A percentile compares a stretch with the other conserved stretches of the same genome.
Conservation (phyloP, 2,888 invertebrate species). For the Polymixis flavicincta region DNA sequence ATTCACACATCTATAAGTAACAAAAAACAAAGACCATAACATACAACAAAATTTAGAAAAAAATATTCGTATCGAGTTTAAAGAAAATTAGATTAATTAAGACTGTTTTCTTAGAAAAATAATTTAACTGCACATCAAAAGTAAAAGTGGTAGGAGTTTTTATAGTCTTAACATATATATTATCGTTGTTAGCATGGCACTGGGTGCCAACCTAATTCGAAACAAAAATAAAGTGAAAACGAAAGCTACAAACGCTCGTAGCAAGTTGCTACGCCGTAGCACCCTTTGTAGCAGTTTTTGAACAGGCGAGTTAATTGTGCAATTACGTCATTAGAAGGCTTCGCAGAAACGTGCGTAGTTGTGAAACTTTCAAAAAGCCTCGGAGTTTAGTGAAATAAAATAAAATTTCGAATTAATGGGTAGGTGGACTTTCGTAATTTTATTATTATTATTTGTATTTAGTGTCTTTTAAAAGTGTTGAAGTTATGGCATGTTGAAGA, state of each 20-base stretch:
- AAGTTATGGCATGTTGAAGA: neutral
- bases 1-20: too few species aligned
- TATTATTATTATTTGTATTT: neutral
- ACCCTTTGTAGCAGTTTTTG: slow-evolving; percentile 50
- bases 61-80: too few species aligned
- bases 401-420: neutral
- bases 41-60: too few species aligned
- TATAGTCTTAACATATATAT: neutral
- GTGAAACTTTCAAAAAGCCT: slow-evolving; percentile 30
- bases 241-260: slow-evolving; percentile 25
- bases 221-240: slow-evolving; percentile 28
- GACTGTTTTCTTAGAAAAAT: too few species aligned
- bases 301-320: slow-evolving; percentile 47
- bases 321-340: slow-evolving; percentile 49
- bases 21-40: too few species aligned
- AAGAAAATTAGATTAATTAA: too few species aligned
- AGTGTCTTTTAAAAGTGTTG: neutral
- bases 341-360: slow-evolving; percentile 41
- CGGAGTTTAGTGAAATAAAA: slow-evolving; percentile 9
- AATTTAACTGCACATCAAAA: too few species aligned
- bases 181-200: neutral
- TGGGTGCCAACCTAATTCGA: neutral
- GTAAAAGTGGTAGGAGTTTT: too few species aligned
- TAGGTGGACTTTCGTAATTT: neutral
- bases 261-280: slow-evolving; percentile 61